Evolutionary conservation across 2,888 invertebrate genomes (phyloP), one percentile per base, ranked within the genome.

Genomic region (Ethmia dodecea): DNA sequence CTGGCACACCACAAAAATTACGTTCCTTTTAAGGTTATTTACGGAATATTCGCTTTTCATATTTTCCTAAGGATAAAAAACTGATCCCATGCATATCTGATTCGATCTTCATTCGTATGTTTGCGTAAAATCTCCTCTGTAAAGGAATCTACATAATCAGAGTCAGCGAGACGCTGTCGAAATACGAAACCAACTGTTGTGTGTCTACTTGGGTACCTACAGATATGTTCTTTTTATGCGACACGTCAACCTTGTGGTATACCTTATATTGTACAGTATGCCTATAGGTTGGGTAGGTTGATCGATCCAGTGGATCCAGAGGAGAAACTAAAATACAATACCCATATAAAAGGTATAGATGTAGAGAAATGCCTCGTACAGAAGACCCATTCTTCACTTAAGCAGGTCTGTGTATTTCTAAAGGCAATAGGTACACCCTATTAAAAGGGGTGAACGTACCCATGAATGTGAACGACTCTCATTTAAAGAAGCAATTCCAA

Each of bases 61-160:
- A 73, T 71, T 67, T 71, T 63, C 37, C 50, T 55, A 55, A 63
- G 66, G 64, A 71, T 71, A 73, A 72, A 68, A 71, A 69, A 72
- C 72, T 68, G 74, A 75, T 75, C 71, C 75, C 67, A 76, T 77
- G 73, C 75, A 77, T 76, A 79, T 76, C 71, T 76, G 76, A 77
- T 78, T 75, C 67, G 75, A 71, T 76, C 69, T 69, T 69, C 72
- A 73, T 75, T 73, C 71, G 64, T 70, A 69, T 71, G 70, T 77
- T 78, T 78, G 73, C 72, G 75, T 76, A 67, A 73, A 75, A 74
- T 70, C 66, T 71, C 60, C 57, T 65, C 55, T 67, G 66, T 69
- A 68, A 62, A 65, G 62, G 60, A 76, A 77, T 79, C 68, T 75
- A 73, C 77, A 79, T 78, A 78, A 76, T 78, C 78, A 76, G 67